Percentiles rank a stretch among this genome's conserved stretches.
Conservation (phyloP, 2,113 vertebrate genomes). For the Herpetotheres cachinnans region DNA sequence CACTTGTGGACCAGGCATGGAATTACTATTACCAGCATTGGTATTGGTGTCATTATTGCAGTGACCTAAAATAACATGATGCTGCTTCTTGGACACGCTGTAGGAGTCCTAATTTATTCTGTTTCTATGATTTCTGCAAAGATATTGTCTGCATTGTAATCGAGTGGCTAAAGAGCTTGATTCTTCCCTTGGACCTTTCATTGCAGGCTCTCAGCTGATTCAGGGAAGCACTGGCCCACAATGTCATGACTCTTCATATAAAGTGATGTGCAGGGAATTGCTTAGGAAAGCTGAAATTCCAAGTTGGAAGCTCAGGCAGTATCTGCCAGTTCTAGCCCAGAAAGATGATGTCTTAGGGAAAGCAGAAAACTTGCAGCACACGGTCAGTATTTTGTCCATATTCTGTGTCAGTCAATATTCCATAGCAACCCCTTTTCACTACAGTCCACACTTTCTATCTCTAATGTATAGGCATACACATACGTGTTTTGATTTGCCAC, state of each 20-base stretch:
- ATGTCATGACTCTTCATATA: not conserved
- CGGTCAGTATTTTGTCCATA: not conserved
- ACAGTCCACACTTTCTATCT: not conserved
- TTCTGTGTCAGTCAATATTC: not conserved
- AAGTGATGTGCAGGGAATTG: not conserved
- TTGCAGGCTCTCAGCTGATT: not conserved
- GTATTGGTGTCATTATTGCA: not conserved
- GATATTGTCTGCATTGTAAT: not conserved
- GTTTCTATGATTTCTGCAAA: not conserved
- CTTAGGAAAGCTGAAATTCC: not conserved
- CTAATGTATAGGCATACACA: conserved; percentile 12
- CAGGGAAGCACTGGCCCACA: not conserved
- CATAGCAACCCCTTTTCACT: not conserved
- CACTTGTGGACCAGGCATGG: not conserved
- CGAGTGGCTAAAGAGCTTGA: not conserved
- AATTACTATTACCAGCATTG: not conserved
- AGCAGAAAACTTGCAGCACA: not conserved
- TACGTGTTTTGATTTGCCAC: conserved; percentile 6
- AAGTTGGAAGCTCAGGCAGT: not conserved
- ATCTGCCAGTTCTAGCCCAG: not conserved
- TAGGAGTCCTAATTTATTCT: not conserved
- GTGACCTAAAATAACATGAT: not conserved
- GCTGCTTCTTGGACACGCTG: not conserved
- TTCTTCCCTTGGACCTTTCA: not conserved
- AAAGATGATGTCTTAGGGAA: not conserved